These are phyloP conservation scores for Xenopus petersii DNA, from an alignment of 2,797 vertebrate genomes.

Conservation along the genomic window DNA sequence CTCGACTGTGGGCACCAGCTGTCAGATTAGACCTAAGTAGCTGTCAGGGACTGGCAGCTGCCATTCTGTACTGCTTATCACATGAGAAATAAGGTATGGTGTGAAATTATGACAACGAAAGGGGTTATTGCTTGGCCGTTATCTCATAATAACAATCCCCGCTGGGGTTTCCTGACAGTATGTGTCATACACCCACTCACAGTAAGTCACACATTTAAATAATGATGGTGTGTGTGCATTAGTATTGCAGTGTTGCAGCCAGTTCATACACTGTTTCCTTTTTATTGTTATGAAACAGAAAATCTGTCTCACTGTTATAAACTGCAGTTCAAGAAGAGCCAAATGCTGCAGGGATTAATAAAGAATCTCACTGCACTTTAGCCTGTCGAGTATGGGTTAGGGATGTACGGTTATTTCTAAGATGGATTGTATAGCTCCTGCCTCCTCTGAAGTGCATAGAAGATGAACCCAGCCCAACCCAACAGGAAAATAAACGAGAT, in stretches of 20 bases:
- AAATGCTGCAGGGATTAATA: slow-evolving; percentile 6
- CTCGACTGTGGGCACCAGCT: background rate
- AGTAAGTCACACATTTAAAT: background rate
- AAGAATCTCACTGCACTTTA: slow-evolving; percentile 5
- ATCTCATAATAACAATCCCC: background rate
- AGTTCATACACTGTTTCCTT: background rate
- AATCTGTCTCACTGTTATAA: background rate
- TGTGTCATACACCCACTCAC: background rate
- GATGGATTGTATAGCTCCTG: background rate
- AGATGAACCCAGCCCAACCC: background rate
- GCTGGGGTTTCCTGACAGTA: background rate
- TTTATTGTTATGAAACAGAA: background rate
- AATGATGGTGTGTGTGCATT: background rate
- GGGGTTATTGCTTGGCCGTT: background rate
- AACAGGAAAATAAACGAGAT: background rate
- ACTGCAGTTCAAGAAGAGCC: slow-evolving; percentile 1
- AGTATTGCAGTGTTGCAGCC: background rate
- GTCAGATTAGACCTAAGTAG: background rate
- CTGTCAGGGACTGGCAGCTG: background rate
- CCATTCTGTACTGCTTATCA: background rate
- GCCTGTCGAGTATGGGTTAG: slow-evolving; percentile 3
- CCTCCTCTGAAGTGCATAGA: background rate
- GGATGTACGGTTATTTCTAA: background rate
- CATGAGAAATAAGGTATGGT: background rate
- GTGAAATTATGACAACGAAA: background rate